Evolutionary conservation across 2,888 invertebrate genomes (phyloP).

Genomic region (Amphipyra tragopoginis): DNA sequence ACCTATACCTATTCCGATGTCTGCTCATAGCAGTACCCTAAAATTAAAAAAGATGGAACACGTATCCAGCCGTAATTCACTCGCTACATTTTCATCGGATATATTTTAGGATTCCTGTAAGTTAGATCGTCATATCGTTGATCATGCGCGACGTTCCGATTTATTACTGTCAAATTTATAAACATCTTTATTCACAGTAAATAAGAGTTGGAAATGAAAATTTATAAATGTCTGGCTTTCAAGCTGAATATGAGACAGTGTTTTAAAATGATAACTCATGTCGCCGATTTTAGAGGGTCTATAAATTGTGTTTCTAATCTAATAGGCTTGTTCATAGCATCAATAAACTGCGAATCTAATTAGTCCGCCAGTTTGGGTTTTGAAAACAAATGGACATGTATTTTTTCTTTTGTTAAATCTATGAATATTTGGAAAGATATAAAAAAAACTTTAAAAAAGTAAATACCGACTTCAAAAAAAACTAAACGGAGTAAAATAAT

Average conservation of each 20-base stretch:
- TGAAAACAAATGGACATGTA: too few relatives aligned
- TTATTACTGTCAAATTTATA: conserved; percentile 36
- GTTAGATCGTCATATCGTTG: conserved; percentile 29
- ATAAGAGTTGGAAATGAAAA: not conserved
- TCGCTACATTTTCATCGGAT: conserved; percentile 1
- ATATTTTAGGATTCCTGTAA: conserved; percentile 24
- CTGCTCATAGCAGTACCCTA: too few relatives aligned
- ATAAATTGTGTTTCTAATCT: not conserved
- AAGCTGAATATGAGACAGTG: not conserved
- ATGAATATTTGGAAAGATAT: too few relatives aligned
- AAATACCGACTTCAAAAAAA: too few relatives aligned
- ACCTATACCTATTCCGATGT: too few relatives aligned
- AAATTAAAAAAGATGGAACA: not conserved
- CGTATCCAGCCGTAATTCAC: conserved; percentile 10
- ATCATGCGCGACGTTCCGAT: conserved; percentile 28
- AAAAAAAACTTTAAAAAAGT: too few relatives aligned
- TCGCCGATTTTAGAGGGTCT: not conserved
- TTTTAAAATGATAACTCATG: not conserved
- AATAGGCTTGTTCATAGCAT: too few relatives aligned
- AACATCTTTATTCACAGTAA: conserved; percentile 27
- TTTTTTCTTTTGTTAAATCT: too few relatives aligned
- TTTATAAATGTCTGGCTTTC: conserved; percentile 4
- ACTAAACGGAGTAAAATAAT: too few relatives aligned
- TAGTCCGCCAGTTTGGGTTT: too few relatives aligned
- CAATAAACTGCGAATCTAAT: too few relatives aligned